Percentiles rank a stretch among this genome's conserved stretches.
These are phyloP conservation scores for Porites rus DNA, from an alignment of 92 coral and sea anemone genomes.

Conservation along the genomic window DNA sequence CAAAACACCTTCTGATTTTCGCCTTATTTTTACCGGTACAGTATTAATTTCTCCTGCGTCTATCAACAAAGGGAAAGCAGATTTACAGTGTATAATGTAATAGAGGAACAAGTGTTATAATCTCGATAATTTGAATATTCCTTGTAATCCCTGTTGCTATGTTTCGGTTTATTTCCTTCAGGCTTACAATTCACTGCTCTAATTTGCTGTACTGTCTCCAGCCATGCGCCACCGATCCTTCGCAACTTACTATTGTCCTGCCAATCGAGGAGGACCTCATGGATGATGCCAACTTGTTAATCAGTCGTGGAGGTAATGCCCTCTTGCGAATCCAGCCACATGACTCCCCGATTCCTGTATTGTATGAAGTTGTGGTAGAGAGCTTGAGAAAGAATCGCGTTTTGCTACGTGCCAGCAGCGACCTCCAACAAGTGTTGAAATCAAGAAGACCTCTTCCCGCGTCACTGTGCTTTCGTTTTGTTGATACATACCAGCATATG, in stretches of 20 bases:
- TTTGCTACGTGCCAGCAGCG: conserved; percentile 72
- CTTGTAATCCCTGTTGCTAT: no score
- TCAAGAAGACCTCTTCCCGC: conserved; percentile 72
- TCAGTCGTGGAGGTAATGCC: conserved; percentile 82
- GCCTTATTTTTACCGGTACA: no score
- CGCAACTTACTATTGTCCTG: conserved; percentile 65
- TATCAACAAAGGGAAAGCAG: no score
- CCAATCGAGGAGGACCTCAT: conserved; percentile 74
- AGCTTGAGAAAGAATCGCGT: conserved; percentile 68
- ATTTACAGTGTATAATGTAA: no score
- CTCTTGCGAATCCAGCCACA: conserved; percentile 71
- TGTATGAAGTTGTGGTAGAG: conserved; percentile 89
- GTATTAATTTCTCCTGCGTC: no score
- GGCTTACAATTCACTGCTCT: conserved; percentile 85
- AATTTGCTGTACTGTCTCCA: conserved; percentile 71
- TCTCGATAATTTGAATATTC: no score
- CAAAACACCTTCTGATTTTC: no score
- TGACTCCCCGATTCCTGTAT: conserved; percentile 40
- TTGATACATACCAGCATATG: conserved; percentile 90
- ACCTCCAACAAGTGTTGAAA: conserved; percentile 62
- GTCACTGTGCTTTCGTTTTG: conserved; percentile 93
- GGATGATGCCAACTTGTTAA: conserved; percentile 85
- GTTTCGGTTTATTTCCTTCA: conserved; percentile 23
- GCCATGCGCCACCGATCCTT: conserved; percentile 52
- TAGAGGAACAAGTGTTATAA: no score